Conservation (phyloP, 64 coral and sea anemone species). For the Porites lutea region DNA sequence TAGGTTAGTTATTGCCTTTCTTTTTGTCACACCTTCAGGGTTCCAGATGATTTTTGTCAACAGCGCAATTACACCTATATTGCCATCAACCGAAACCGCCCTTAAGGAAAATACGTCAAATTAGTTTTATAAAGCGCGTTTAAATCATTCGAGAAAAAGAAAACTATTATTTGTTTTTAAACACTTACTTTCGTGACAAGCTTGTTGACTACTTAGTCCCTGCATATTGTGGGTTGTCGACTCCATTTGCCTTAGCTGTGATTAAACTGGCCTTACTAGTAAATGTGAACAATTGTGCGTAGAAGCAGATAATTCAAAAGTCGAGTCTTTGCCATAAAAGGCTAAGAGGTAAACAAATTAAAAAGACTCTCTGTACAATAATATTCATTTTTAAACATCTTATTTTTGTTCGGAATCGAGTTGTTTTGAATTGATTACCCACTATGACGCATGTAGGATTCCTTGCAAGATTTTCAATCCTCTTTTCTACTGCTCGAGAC, state of each 20-base stretch:
- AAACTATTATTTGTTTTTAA: neutral
- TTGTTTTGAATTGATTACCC: conserved; percentile 31
- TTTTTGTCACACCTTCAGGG: neutral
- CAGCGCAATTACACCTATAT: conserved; percentile 14
- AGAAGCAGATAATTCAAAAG: neutral
- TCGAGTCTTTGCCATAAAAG: conserved; percentile 1
- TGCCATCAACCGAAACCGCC: conserved; percentile 17
- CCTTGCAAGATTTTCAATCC: conserved; percentile 19
- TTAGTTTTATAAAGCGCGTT: too few species aligned
- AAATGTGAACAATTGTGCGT: neutral
- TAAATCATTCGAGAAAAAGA: neutral
- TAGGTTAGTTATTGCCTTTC: neutral
- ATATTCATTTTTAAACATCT: conserved; percentile 56
- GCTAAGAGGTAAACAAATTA: neutral
- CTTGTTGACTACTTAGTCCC: neutral
- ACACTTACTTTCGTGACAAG: neutral
- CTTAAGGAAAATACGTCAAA: neutral
- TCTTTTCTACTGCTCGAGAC: neutral
- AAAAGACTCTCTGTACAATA: neutral
- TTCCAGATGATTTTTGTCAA: neutral
- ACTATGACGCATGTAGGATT: conserved; percentile 27
- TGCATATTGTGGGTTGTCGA: neutral
- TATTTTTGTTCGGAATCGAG: neutral
- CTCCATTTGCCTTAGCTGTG: neutral
- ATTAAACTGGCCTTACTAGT: neutral